These are phyloP conservation scores for Elachura formosa DNA, from an alignment of 2,113 vertebrate genomes.

Conservation along the genomic window DNA sequence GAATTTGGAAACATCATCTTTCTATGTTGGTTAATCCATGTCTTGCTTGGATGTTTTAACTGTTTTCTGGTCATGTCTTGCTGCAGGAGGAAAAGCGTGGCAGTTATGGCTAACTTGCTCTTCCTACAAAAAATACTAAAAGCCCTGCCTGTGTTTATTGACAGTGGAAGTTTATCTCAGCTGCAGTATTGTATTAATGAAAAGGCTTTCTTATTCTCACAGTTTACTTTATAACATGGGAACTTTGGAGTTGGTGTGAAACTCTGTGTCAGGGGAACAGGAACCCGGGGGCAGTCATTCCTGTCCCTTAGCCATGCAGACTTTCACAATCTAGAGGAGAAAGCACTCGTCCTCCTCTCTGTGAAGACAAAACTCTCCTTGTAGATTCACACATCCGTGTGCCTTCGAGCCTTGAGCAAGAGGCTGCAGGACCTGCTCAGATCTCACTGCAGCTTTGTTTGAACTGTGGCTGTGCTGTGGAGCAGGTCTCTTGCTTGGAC, in stretches of 20 bases:
- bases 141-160: background rate
- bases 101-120: background rate
- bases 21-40: background rate
- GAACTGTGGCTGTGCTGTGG: background rate
- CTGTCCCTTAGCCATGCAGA: background rate
- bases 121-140: background rate
- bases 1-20: rapidly evolving
- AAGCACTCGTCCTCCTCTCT: background rate
- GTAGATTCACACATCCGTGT: rapidly evolving
- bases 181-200: background rate
- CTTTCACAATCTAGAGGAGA: background rate
- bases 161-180: background rate
- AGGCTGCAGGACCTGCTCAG: background rate
- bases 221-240: background rate
- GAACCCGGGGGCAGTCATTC: background rate
- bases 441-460: background rate
- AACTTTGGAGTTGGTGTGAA: background rate
- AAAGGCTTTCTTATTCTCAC: background rate
- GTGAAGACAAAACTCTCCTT: background rate
- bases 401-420: background rate
- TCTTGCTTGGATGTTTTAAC: no score
- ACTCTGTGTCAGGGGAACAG: background rate
- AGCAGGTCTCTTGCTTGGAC: background rate
- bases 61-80: no score
- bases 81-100: background rate